Evolutionary conservation across 2,888 invertebrate genomes (phyloP), one percentile per base, ranked within the genome.

Genomic region (Sipha maydis): DNA sequence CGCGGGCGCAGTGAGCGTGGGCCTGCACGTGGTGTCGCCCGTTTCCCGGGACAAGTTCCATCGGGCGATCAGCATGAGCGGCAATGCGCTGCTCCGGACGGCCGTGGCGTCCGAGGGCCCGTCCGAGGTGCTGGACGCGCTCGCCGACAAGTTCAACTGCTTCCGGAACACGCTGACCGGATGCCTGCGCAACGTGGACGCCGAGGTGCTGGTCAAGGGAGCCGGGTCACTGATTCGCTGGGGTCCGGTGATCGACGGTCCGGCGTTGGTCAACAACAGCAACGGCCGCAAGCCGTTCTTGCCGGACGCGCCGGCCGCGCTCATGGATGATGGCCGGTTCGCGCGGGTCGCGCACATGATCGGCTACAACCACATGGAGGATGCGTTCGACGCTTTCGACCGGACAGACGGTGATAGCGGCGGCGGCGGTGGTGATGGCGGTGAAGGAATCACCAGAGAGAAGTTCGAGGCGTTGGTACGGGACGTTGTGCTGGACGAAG

Each of bases 301-400:
- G 76, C 93, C 95, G 61, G 95, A 95, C 90, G 92, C 94, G 83
- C 96, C 96, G 0, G 89, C 89, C 25, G 85, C 89, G 41, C 80
- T 91, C 31, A 89, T 91, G 73, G 89, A 89, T 28, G 89, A 90
- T 31, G 90, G 89, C 14, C 84, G 90, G 67, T 89, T 90, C 67
- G 88, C 89, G 41, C 86, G 89, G 73, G 95, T 96, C 0, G 96
- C 96, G 0, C 91, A 96, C 25, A 92, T 97, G 90, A 94, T 94
- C n/a, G 96, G 96, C 0, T 96, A 94, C 90, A 96, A 96, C 0
- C 95, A 95, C 90, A 96, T 96, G 95, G 97, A 97, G 92, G 95
- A 96, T 90, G 95, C 95, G 14, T 91, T 96, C 1, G 93, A 94
- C 31, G 92, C 92, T 79, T 91, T 93, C 82, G 92, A 92, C n/a